A percentile compares a stretch with the other conserved stretches of the same genome.
These are phyloP conservation scores for Dermatemys mawii DNA, from an alignment of 2,113 vertebrate species.

Conservation along the genomic window DNA sequence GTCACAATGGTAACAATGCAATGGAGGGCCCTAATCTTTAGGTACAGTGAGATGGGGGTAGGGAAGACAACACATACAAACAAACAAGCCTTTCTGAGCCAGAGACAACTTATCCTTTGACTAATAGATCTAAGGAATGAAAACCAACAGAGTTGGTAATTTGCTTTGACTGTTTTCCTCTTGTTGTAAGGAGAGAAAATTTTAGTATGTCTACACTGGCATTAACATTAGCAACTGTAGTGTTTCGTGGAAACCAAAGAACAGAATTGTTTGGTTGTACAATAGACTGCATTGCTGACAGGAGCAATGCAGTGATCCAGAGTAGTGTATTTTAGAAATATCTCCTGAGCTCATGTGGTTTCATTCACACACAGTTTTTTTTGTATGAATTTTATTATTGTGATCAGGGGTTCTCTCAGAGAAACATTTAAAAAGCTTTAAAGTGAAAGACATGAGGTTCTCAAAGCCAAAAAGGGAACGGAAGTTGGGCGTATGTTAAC, in stretches of 20 bases:
- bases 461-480: background rate
- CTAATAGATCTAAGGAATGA: background rate
- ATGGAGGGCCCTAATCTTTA: background rate
- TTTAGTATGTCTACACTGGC: too few species aligned
- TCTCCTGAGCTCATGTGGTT: background rate
- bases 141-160: background rate
- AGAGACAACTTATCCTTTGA: background rate
- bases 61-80: conserved; percentile 15
- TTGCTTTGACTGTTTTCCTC: background rate
- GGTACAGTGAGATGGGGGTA: background rate
- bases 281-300: background rate
- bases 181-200: conserved; percentile 12
- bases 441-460: background rate
- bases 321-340: background rate
- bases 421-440: background rate
- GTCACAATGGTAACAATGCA: background rate
- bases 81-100: background rate
- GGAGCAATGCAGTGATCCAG: background rate
- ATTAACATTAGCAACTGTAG: background rate
- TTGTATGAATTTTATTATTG: background rate
- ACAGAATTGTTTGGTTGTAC: background rate
- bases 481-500: background rate
- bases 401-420: background rate
- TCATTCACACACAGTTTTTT: background rate
- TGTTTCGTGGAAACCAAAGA: conserved; percentile 25